Evolutionary conservation across 2,113 vertebrate species (phyloP).

Genomic region (Lagopus muta): DNA sequence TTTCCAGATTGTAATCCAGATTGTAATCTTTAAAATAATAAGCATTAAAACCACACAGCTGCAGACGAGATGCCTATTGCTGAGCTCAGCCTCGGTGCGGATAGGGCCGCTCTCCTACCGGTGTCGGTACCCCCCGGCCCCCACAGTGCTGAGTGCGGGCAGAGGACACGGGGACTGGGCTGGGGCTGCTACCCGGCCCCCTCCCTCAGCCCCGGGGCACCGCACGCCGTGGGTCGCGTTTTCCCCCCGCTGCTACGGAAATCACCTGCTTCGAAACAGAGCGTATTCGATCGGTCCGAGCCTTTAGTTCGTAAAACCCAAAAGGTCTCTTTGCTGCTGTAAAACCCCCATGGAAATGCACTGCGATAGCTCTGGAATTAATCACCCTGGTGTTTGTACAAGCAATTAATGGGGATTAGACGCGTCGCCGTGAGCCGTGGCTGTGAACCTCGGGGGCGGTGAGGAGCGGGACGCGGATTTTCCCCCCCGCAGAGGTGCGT

Average conservation of each 20-base stretch:
- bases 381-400: background rate
- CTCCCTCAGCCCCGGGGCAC: background rate
- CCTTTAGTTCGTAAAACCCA: background rate
- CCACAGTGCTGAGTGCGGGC: background rate
- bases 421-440: background rate
- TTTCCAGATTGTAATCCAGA: background rate
- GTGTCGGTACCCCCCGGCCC: background rate
- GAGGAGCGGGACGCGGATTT: no score
- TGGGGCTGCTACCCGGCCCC: background rate
- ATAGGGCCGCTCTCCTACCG: background rate
- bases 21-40: background rate
- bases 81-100: background rate
- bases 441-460: background rate
- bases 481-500: no score
- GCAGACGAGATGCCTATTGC: background rate
- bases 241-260: background rate
- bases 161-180: background rate
- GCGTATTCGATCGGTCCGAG: accelerated
- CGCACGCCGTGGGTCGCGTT: background rate
- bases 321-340: accelerated
- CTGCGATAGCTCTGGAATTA: background rate
- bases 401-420: conserved; percentile 1
- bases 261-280: background rate
- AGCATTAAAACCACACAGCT: background rate
- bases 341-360: background rate